Percentiles rank a stretch among this genome's conserved stretches.
Conservation (phyloP, 2,797 vertebrate species). For the Sebastes iracundus region DNA sequence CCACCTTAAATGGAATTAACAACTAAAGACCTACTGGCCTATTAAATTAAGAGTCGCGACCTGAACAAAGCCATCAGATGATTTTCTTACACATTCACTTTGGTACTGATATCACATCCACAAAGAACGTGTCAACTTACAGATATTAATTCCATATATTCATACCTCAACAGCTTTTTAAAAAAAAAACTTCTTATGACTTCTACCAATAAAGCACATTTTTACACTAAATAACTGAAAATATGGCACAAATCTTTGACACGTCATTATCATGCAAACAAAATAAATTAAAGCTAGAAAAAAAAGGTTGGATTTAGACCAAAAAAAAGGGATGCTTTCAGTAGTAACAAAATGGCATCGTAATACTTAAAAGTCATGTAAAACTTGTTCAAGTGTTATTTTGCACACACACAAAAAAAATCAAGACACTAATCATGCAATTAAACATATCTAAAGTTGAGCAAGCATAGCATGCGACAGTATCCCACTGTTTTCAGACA, state of each 20-base stretch:
- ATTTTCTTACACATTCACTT: constrained; percentile 75
- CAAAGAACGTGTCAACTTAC: constrained; percentile 53
- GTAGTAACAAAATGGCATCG: constrained; percentile 93
- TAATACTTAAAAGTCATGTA: constrained; percentile 86
- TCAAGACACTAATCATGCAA: constrained; percentile 91
- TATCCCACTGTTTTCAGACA: constrained; percentile 74
- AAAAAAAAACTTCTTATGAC: constrained; percentile 37
- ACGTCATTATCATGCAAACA: constrained; percentile 82
- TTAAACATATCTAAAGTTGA: constrained; percentile 83
- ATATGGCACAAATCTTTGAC: constrained; percentile 85
- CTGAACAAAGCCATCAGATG: constrained; percentile 29
- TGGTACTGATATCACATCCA: constrained; percentile 77
- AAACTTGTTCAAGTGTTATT: constrained; percentile 93
- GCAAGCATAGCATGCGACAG: constrained; percentile 86
- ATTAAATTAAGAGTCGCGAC: constrained; percentile 25
- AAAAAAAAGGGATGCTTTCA: constrained; percentile 79
- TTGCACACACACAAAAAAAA: constrained; percentile 75
- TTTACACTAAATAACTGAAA: constrained; percentile 77
- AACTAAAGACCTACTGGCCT: constrained; percentile 35
- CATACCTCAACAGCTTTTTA: constrained; percentile 32
- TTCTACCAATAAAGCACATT: constrained; percentile 73
- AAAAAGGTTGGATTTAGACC: constrained; percentile 73
- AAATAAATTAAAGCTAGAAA: constrained; percentile 81
- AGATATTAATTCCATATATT: constrained; percentile 54
- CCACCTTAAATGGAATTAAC: constrained; percentile 28